These are phyloP conservation scores for Anorthoa munda DNA, from an alignment of 2,888 invertebrate genomes.

Conservation along the genomic window DNA sequence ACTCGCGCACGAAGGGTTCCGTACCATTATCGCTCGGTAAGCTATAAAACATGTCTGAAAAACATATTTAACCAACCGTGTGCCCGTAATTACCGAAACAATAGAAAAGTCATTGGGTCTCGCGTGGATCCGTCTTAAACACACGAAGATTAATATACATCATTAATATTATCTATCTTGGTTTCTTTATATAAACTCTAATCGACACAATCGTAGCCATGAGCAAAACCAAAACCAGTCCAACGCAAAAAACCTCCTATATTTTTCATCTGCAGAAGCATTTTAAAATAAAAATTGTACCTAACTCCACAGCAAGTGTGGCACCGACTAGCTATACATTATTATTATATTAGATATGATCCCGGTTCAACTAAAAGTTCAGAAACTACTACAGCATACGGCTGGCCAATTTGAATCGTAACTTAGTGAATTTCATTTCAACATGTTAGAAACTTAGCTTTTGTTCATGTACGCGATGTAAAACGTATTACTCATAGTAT, in stretches of 20 bases:
- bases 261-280: neutral
- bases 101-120: too few species aligned
- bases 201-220: too few species aligned
- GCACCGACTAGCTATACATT: constrained; percentile 27
- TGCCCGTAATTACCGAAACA: too few species aligned
- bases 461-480: constrained; percentile 61
- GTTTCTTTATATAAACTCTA: neutral
- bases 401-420: constrained; percentile 68
- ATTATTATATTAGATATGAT: constrained; percentile 60
- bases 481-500: constrained; percentile 52
- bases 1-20: too few species aligned
- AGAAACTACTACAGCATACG: constrained; percentile 59
- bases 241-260: neutral
- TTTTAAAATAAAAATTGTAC: constrained; percentile 29
- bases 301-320: constrained; percentile 43
- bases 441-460: constrained; percentile 66
- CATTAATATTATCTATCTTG: neutral
- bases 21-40: too few species aligned
- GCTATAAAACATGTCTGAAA: too few species aligned
- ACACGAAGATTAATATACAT: too few species aligned
- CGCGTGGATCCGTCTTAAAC: too few species aligned
- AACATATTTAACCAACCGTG: too few species aligned
- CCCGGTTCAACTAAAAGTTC: constrained; percentile 62
- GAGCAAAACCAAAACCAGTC: neutral
- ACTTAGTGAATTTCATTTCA: constrained; percentile 69